These are phyloP conservation scores for Rhinolophus ferrumequinum DNA, from an alignment of 2,113 vertebrate species.

Conservation along the genomic window DNA sequence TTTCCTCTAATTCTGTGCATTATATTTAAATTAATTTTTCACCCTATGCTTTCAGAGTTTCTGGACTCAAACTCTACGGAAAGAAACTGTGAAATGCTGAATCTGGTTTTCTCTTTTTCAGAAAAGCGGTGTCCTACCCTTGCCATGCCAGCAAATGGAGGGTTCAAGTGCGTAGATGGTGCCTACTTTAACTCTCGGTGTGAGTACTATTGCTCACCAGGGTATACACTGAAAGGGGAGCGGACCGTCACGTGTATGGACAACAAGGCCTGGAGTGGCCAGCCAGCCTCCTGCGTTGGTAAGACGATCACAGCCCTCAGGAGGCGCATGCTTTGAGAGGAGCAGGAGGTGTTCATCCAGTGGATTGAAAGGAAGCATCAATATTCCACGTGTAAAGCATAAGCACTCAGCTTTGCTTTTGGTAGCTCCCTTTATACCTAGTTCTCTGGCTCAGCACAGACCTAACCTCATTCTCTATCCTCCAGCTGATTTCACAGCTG, in stretches of 20 bases:
- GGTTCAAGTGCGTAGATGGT: constrained; percentile 95
- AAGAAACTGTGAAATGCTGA: background rate
- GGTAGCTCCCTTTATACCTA: background rate
- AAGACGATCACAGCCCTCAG: constrained; percentile 61
- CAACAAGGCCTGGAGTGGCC: constrained; percentile 92
- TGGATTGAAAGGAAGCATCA: background rate
- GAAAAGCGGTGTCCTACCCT: constrained; percentile 94
- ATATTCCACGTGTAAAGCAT: background rate
- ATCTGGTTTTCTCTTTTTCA: constrained; percentile 78
- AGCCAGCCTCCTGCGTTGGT: constrained; percentile 92
- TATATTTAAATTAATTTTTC: background rate
- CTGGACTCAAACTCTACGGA: background rate
- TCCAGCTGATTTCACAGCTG: background rate
- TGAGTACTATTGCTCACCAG: constrained; percentile 95
- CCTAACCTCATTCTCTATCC: background rate
- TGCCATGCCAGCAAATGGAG: constrained; percentile 92
- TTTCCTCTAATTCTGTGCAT: background rate
- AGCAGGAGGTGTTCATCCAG: background rate
- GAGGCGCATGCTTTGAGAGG: background rate
- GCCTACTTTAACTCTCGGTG: constrained; percentile 97
- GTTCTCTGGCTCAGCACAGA: background rate
- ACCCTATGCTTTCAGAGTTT: background rate
- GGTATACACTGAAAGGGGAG: constrained; percentile 94
- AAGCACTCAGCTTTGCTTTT: background rate
- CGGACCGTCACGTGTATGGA: constrained; percentile 91